Evolutionary conservation across 2,888 invertebrate genomes (phyloP), one percentile per base, ranked within the genome.

Genomic region (Catocala fraxini): DNA sequence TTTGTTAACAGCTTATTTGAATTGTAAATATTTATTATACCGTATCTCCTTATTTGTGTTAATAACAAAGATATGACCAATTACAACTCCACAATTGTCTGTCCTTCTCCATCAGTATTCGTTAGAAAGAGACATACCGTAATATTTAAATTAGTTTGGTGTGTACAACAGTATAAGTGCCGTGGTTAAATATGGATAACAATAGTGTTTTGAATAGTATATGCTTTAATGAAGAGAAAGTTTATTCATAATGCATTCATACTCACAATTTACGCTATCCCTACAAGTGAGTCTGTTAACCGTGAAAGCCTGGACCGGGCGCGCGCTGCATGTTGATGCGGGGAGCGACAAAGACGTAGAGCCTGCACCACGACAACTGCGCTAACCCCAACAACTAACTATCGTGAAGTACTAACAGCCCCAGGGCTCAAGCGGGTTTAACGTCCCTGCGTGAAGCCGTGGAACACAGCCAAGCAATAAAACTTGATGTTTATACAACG

Each of bases 401-500:
- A 84, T 84, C 83, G 81, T 86, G 89, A 89, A 89, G 91, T 87
- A 90, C 88, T 80, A 84, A 83, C 84, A 80, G 88, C 89, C 85
- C 76, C 77, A 84, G 85, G 85, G 87, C 86, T 88, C 81, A 80
- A 79, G 82, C 84, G 85, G 89, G 89, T 88, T 91, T 89, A 90
- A 90, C 89, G 87, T 85, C 85, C 88, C 83, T 87, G 89, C 90
- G 90, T 93, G 93, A 93, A 93, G 91, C 91, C 90, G 90, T 93
- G 93, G 93, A 93, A 91, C 91, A 88, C 84, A 88, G 93, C 93
- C 93, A 93, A 93, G 89, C 91, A 90, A 93, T 93, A 93, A 93
- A 93, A 92, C 90, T 90, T 90, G 87, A 91, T 92, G 93, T 93
- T 92, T 91, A 89, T 90, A 90, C 86, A 87, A 83, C 85, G 83